Conservation (phyloP, 2,888 invertebrate genomes). For the Aporophyla nigra region DNA sequence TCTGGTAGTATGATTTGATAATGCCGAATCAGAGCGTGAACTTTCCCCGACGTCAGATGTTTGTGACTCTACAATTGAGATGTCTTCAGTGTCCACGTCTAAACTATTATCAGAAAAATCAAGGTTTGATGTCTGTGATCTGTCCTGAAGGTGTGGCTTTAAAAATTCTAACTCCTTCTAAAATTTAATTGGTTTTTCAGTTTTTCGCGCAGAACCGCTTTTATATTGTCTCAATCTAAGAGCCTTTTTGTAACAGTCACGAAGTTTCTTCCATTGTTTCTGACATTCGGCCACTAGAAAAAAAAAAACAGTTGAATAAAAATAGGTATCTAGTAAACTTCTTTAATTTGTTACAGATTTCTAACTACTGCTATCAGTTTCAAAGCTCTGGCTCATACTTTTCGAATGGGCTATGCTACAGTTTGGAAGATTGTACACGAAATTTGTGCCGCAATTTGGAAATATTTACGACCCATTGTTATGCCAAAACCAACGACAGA, state of each 20-base stretch:
- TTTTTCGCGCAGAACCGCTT: constrained; percentile 23
- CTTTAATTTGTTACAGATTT: constrained; percentile 33
- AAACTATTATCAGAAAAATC: constrained; percentile 51
- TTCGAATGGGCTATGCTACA: constrained; percentile 37
- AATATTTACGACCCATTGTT: constrained; percentile 42
- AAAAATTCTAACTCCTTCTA: constrained; percentile 13
- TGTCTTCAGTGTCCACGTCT: constrained; percentile 48
- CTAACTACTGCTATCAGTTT: constrained; percentile 36
- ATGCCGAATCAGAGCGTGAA: constrained; percentile 51
- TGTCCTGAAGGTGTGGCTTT: constrained; percentile 13
- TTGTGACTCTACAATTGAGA: constrained; percentile 45
- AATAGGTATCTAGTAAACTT: not conserved
- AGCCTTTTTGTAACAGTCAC: too few relatives aligned
- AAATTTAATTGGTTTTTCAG: constrained; percentile 49
- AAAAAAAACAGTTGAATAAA: too few relatives aligned
- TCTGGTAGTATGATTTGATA: constrained; percentile 49
- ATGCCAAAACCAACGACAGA: constrained; percentile 54
- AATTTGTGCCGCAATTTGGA: constrained; percentile 46
- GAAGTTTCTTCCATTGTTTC: too few relatives aligned
- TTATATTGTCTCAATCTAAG: not conserved
- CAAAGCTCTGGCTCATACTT: constrained; percentile 41
- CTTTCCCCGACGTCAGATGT: constrained; percentile 35
- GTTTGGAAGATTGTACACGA: constrained; percentile 37
- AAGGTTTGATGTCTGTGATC: constrained; percentile 54
- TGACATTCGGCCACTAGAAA: constrained; percentile 1